Base-by-base conservation (phyloP, 1,140 invertebrate genomes). In the Drosophila murphyi region DNA sequence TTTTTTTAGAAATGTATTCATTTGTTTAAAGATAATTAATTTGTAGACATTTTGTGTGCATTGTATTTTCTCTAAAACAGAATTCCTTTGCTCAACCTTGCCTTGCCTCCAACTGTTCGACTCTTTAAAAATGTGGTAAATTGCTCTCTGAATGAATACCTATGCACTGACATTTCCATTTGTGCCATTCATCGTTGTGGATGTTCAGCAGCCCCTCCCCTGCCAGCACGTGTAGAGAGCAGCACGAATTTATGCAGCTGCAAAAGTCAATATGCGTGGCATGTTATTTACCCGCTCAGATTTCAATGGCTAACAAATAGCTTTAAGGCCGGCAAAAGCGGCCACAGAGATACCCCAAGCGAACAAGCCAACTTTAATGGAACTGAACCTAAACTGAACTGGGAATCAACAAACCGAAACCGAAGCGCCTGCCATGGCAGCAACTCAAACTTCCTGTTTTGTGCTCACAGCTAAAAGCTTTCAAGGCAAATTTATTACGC, bases 231-330 rank as follows among this genome's bases (percentile, higher is more conserved):
- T 3, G 12, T 20, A 20, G 20, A 20, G 20, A 20, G 2, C 56
- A 68, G 28, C 45, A 75, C 59, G 29, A 59, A 20, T 65, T 62
- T 34, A 32, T 70, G 61, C 74, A 85, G 82, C 78, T 81, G 64
- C 62, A 86, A 78, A 82, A 88, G 79, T 82, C 75, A 87, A 82
- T 71, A 75, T 88, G 76, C 72, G 64, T 87, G 79, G 80, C 82
- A 45, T 82, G 78, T 78, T 76, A 52, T 43, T 43, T 7, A n/a
- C 52, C 75, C 61, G 81, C 65, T 78, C 48, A 63, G 71, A 68
- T 86, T 86, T 87, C 83, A 79, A 76, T 88, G 69, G 64, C 61
- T 67, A 69, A 63, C 79, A 88, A 87, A 87, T 82, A 60, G 83
- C 82, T 88, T 87, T 87, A 87, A 87, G 82, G 83, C 76, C 68